These are phyloP conservation scores for Aproaerema taeniolella DNA, from an alignment of 2,888 invertebrate genomes.

Conservation along the genomic window DNA sequence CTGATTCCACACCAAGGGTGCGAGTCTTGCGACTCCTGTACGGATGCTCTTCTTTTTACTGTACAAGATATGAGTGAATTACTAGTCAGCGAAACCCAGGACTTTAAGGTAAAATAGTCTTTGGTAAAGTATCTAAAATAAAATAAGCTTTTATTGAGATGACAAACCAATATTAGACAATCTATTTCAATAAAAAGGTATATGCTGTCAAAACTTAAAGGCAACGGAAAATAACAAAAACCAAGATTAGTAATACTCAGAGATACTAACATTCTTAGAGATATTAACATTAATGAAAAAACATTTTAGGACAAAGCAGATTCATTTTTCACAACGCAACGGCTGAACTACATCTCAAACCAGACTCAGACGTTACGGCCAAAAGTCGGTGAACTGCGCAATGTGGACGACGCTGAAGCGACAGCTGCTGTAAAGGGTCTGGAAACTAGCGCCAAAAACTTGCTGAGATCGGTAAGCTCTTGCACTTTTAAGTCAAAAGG, in stretches of 20 bases:
- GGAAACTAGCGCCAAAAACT: constrained; percentile 79
- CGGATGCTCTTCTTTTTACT: constrained; percentile 91
- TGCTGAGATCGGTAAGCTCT: constrained; percentile 70
- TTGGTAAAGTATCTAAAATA: neutral
- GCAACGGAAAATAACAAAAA: no score
- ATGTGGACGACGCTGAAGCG: constrained; percentile 81
- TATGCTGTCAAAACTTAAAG: no score
- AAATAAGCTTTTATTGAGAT: neutral
- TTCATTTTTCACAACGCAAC: constrained; percentile 91
- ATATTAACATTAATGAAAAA: no score
- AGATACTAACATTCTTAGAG: no score
- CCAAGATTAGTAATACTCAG: no score
- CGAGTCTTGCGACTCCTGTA: constrained; percentile 93
- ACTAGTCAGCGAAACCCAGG: constrained; percentile 84
- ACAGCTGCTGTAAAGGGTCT: constrained; percentile 78
- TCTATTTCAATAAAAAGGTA: no score
- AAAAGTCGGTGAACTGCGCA: constrained; percentile 79
- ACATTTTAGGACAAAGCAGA: constrained; percentile 89
- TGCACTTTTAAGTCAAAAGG: no score
- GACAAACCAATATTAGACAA: no score
- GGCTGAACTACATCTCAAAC: constrained; percentile 87
- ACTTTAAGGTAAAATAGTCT: constrained; percentile 81
- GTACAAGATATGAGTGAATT: constrained; percentile 84
- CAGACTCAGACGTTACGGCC: constrained; percentile 83
- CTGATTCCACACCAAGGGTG: constrained; percentile 91